Evolutionary conservation across 2,797 vertebrate genomes (phyloP), one percentile per base, ranked within the genome.

Genomic region (Podarcis siculus): DNA sequence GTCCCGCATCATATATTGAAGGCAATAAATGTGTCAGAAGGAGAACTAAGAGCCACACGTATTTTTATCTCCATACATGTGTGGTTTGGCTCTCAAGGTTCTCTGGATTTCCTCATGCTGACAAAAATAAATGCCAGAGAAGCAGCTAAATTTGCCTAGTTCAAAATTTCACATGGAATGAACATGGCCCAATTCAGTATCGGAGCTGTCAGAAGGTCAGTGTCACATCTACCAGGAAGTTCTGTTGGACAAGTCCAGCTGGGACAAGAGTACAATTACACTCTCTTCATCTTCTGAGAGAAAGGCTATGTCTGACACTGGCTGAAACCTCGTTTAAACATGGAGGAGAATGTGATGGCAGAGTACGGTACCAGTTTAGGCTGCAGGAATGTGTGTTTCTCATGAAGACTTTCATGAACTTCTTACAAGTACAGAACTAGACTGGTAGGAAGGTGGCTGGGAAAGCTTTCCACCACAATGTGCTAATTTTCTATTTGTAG

Each of bases 131-230:
- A 10, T 8, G 4, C n/a, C 42, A 37, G 2, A 58, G 61, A 87
- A 32, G 87, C 86, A 90, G 85, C 73, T 71, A 78, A 76, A 85
- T 39, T 32, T 89, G 83, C 78, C 66, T 30, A 79, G 82, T 66
- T 92, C 78, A 90, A 87, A 73, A 27, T 30, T 39, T 27, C 1
- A 27, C 58, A 7, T 67, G 64, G 27, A 76, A 15, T 35, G 32
- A 69, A 37, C 42, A 49, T 9, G 9, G 1, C 76, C 23, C 32
- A 49, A 49, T 42, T 37, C 21, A 25, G 58, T 25, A 3, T 42
- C 66, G 75, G 55, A 61, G 13, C 86, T 13, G 76, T 55, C 76
- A 76, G 79, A 86, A 91, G 2, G 25, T 82, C 39, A 10, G 19
- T 30, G 8, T 5, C 30, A 80, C 58, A 83, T 23, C 30, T 66